phyloP scores from a whole-genome alignment of 2,797 vertebrate species.

The Necrosyrtes monachus region DNA sequence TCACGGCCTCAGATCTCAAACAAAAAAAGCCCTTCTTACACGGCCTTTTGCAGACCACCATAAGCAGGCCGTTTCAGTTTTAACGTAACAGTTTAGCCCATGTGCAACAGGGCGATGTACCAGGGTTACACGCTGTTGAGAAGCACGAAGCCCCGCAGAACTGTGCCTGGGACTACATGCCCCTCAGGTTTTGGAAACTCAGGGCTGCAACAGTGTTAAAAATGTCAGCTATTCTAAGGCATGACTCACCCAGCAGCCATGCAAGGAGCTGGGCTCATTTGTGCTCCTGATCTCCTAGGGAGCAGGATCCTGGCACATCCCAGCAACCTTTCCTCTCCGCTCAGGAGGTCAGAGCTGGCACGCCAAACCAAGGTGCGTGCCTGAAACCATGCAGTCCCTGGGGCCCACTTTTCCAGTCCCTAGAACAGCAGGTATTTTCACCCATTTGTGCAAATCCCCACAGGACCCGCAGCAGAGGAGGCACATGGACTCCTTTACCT shows the following conservation, averaged over 20 bases:
- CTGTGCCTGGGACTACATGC: neutral
- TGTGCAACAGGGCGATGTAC: rapidly evolving
- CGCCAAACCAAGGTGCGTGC: neutral
- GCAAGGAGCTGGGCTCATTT: neutral
- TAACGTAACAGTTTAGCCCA: neutral
- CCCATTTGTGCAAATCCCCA: neutral
- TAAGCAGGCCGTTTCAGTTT: neutral
- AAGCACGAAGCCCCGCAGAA: neutral
- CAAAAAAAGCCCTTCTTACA: neutral
- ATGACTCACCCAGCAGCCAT: neutral
- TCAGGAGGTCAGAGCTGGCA: neutral
- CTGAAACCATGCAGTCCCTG: neutral
- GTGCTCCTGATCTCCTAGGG: rapidly evolving
- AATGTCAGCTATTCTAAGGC: neutral
- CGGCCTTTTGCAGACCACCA: rapidly evolving
- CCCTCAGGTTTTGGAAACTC: neutral
- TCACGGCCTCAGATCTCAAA: neutral
- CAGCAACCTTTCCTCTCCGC: neutral
- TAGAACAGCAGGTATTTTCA: neutral
- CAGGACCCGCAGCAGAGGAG: neutral
- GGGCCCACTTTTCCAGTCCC: neutral
- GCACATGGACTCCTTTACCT: neutral
- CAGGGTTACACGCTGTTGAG: rapidly evolving
- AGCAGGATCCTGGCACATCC: neutral
- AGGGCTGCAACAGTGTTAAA: neutral